Base-by-base conservation (phyloP, 2,888 invertebrate species). In the Sarcophaga caerulescens region DNA sequence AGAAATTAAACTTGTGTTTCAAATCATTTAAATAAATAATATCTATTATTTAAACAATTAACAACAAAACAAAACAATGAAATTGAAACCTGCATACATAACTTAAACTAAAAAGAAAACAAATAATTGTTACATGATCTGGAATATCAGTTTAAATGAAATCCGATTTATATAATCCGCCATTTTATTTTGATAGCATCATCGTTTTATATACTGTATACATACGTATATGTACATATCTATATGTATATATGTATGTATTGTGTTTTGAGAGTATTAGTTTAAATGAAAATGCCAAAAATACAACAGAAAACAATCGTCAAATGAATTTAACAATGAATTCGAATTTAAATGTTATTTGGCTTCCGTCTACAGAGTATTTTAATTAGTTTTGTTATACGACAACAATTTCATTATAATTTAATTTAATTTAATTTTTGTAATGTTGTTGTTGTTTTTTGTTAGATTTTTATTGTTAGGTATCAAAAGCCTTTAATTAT, bases 91-190 rank as follows among this genome's bases (percentile, higher is more conserved):
- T 35, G 62, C 45, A 74, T 74, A 62, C 52, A 74, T 74, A 60
- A 35, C 66, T 74, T 19, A 35, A 74, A 68, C 25, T 60, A 14
- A n/a, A 44, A 57, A 44, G 19, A 59, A 63, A 74, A 66, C 68
- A 81, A 44, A 35, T 35, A 35, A 35, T 25, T 60, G 75, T 23
- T 12, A 75, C 47, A 81, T 81, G 75, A 81, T 81, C 74, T 68
- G 74, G 47, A 10, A 74, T 81, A 74, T 74, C 73, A 74, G 19
- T 74, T 74, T 81, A 68, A 73, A 62, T 74, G 23, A 68, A 74
- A 81, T 68, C 74, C 47, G 81, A 74, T 81, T 81, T 81, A 75
- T 69, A 62, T 81, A 81, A 81, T 69, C 69, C 75, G 74, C 35
- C 70, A 70, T 35, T 66, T 44, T 79, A 59, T 70, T 71, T 21